Percentiles rank a stretch among this genome's conserved stretches.
Conservation (phyloP, 2,797 vertebrate genomes). For the Syncerus caffer region DNA sequence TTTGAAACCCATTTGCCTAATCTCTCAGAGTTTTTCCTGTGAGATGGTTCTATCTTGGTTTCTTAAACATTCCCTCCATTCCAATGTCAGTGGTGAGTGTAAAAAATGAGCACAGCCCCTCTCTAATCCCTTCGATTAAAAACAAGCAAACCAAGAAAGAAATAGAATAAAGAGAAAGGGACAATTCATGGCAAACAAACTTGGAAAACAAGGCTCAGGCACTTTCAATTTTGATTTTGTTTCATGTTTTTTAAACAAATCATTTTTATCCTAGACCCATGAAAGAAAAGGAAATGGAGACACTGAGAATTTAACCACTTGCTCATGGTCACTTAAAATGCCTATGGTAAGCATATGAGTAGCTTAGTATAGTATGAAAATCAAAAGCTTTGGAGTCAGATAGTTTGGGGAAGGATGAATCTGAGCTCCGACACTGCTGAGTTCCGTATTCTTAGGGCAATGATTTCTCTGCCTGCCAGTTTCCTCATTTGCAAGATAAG, state of each 20-base stretch:
- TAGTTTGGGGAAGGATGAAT: accelerated
- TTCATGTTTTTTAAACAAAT: not conserved
- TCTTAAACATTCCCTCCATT: slow-evolving; percentile 68
- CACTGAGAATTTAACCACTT: not conserved
- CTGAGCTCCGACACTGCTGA: not conserved
- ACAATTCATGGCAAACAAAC: not conserved
- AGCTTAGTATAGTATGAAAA: not conserved
- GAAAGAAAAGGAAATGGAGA: not conserved
- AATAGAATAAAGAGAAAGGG: not conserved
- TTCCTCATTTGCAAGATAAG: not conserved
- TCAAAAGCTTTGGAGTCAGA: not conserved
- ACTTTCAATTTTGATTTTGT: not conserved
- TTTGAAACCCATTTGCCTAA: slow-evolving; percentile 72
- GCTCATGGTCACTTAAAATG: not conserved
- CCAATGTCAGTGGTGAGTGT: slow-evolving; percentile 70
- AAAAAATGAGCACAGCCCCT: slow-evolving; percentile 49
- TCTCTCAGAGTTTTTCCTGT: slow-evolving; percentile 70
- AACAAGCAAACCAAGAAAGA: not conserved
- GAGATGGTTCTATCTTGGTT: slow-evolving; percentile 54
- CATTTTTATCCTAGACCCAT: not conserved
- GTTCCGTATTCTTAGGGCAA: not conserved
- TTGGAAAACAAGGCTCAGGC: not conserved
- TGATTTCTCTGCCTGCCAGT: not conserved
- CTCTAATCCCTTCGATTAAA: not conserved
- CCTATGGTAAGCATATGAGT: not conserved